phyloP scores from a whole-genome alignment of 2,797 vertebrate genomes.

The Odontamblyopus lacepedii region DNA sequence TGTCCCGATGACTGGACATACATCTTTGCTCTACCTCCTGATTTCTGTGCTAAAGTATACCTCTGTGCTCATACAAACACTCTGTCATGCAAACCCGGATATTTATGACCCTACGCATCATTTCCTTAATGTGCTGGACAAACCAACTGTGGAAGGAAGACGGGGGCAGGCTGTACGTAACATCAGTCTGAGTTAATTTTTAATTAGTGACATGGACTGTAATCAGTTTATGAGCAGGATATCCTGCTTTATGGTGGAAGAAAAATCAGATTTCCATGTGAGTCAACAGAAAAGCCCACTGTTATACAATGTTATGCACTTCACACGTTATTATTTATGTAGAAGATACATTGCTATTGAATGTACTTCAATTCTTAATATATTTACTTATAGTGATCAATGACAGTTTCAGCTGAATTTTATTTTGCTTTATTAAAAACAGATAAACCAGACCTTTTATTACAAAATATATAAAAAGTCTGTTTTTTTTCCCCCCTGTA shows the following conservation, averaged over 20 bases:
- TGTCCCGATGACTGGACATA: constrained; percentile 16
- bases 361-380: too few relatives aligned
- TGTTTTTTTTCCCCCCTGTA: too few relatives aligned
- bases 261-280: constrained; percentile 9
- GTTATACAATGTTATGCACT: not conserved
- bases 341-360: too few relatives aligned
- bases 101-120: constrained; percentile 16
- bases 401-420: too few relatives aligned
- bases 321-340: too few relatives aligned
- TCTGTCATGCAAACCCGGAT: constrained; percentile 1
- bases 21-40: constrained; percentile 34
- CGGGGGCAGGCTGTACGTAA: constrained; percentile 23
- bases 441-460: too few relatives aligned
- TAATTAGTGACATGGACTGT: constrained; percentile 43
- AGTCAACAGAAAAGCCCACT: not conserved
- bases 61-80: not conserved
- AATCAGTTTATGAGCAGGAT: constrained; percentile 53
- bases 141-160: constrained; percentile 9
- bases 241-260: constrained; percentile 53
- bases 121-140: constrained; percentile 27
- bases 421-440: too few relatives aligned
- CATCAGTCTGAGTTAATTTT: constrained; percentile 63
- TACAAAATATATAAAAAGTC: too few relatives aligned
- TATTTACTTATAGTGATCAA: too few relatives aligned
- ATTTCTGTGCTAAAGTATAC: constrained; percentile 41